Conservation (phyloP, 1,140 invertebrate species). For the Cyphomyrmex costatus region DNA sequence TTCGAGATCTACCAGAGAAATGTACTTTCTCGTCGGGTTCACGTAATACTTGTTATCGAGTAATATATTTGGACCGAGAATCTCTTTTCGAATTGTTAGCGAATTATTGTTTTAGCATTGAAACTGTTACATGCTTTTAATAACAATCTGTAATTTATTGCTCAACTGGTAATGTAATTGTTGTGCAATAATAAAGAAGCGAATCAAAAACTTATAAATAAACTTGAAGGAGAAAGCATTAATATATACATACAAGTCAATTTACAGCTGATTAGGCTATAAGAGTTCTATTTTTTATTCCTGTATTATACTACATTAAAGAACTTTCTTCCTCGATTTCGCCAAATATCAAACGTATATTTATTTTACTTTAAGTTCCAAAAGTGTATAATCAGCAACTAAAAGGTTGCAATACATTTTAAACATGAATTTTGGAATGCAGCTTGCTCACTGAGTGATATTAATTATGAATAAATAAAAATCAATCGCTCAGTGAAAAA, state of each 20-base stretch:
- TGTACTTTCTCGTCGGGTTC: conserved; percentile 81
- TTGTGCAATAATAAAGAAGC: background rate
- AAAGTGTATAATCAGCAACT: too few species aligned
- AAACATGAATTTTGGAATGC: too few species aligned
- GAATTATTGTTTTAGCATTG: background rate
- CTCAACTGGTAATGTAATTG: background rate
- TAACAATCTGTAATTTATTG: background rate
- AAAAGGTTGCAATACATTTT: too few species aligned
- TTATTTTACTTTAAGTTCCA: too few species aligned
- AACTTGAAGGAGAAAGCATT: background rate
- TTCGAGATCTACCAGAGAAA: conserved; percentile 79
- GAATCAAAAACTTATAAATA: background rate
- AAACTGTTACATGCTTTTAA: background rate
- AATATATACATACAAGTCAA: background rate
- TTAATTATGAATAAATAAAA: too few species aligned
- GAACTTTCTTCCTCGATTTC: too few species aligned
- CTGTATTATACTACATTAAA: too few species aligned
- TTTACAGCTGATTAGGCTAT: background rate
- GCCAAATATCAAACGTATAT: too few species aligned
- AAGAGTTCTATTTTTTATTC: too few species aligned
- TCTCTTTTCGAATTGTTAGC: background rate
- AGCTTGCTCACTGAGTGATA: too few species aligned
- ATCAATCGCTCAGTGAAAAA: too few species aligned
- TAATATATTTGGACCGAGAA: conserved; percentile 38
- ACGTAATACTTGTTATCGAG: conserved; percentile 79